These are phyloP conservation scores for Rotaria macrura DNA, from an alignment of 2,888 invertebrate genomes.

Conservation along the genomic window DNA sequence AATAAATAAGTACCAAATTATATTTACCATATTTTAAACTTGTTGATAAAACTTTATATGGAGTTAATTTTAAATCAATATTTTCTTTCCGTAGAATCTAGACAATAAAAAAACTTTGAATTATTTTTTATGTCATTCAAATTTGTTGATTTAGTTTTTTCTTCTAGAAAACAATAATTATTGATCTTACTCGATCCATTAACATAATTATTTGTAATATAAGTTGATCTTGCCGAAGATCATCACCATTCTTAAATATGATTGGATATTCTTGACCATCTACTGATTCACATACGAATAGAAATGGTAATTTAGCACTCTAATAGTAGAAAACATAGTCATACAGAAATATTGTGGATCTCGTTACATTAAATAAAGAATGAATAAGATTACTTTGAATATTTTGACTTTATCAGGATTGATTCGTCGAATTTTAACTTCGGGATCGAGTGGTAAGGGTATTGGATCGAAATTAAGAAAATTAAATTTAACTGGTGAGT, in stretches of 20 bases:
- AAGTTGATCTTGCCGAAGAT: conserved; percentile 88
- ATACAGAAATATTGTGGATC: neutral
- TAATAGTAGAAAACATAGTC: conserved; percentile 40
- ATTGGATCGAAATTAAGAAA: conserved; percentile 80
- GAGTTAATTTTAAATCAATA: conserved; percentile 84
- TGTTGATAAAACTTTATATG: conserved; percentile 86
- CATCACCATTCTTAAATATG: conserved; percentile 95
- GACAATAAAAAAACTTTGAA: conserved; percentile 33
- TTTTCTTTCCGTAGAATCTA: conserved; percentile 79
- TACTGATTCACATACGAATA: conserved; percentile 70
- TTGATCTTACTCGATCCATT: conserved; percentile 66
- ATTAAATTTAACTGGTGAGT: conserved; percentile 22
- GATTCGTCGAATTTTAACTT: conserved; percentile 73
- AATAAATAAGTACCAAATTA: no score
- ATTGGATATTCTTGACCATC: conserved; percentile 72
- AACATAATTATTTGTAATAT: conserved; percentile 92
- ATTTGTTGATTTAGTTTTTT: no score
- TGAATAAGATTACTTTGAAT: conserved; percentile 59
- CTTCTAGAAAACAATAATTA: neutral
- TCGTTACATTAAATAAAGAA: no score
- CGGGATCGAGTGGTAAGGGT: conserved; percentile 86
- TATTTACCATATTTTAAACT: conserved; percentile 71
- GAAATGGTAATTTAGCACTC: conserved; percentile 85
- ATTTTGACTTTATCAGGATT: conserved; percentile 67
- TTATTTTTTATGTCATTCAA: neutral